Conservation (phyloP, 2,888 invertebrate genomes). For the Calameuta pallipes region DNA sequence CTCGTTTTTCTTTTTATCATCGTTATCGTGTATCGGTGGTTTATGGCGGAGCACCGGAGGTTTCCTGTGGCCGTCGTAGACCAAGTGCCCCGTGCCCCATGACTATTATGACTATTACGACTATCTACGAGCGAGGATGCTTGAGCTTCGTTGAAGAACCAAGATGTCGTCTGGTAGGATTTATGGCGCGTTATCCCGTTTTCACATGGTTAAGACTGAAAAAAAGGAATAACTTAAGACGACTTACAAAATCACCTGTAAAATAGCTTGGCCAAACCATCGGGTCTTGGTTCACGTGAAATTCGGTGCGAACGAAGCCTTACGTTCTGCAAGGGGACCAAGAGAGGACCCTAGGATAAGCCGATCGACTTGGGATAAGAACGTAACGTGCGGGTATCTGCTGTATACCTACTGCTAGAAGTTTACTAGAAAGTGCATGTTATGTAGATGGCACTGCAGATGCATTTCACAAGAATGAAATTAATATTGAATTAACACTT, state of each 20-base stretch:
- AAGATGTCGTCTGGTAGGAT: neutral
- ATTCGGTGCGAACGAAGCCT: neutral
- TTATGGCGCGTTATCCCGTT: neutral
- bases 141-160: neutral
- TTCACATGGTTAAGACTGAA: neutral
- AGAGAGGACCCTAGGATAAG: constrained; percentile 4
- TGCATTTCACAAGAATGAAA: neutral
- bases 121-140: neutral
- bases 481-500: neutral
- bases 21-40: constrained; percentile 18
- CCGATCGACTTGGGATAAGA: constrained; percentile 14
- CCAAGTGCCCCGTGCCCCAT: neutral
- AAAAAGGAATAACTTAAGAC: neutral
- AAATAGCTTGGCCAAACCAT: neutral
- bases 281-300: neutral
- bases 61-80: constrained; percentile 9
- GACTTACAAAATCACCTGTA: neutral
- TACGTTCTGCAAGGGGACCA: neutral
- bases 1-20: constrained; percentile 8
- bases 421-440: neutral
- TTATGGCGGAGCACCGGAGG: constrained; percentile 10
- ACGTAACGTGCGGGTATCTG: neutral
- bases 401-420: neutral
- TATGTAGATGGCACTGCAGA: neutral
- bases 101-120: neutral